Conservation (phyloP, 2,797 vertebrate genomes). For the Orestias chungarensis region DNA sequence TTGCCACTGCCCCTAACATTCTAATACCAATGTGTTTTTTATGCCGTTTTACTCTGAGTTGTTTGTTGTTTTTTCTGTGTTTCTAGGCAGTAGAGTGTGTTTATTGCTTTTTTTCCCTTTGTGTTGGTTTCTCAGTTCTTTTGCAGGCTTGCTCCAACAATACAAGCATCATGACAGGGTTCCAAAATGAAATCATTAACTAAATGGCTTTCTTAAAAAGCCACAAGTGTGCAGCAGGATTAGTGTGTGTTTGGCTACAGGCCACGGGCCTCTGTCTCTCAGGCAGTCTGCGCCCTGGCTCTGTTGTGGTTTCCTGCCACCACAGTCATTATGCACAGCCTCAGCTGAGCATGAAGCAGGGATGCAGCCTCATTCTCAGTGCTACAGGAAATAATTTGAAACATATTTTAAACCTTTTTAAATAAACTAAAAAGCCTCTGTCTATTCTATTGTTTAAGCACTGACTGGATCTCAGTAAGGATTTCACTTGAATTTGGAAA, state of each 20-base stretch:
- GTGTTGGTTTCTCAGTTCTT: slow-evolving; percentile 43
- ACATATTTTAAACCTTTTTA: slow-evolving; percentile 76
- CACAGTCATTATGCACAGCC: slow-evolving; percentile 79
- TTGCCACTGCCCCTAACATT: slow-evolving; percentile 23
- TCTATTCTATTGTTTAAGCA: slow-evolving; percentile 58
- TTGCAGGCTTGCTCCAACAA: slow-evolving; percentile 57
- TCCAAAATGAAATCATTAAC: slow-evolving; percentile 83
- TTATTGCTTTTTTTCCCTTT: slow-evolving; percentile 65
- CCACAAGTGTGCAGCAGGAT: slow-evolving; percentile 77
- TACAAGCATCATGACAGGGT: slow-evolving; percentile 74
- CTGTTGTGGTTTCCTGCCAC: slow-evolving; percentile 84
- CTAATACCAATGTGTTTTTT: slow-evolving; percentile 37
- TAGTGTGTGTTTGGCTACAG: slow-evolving; percentile 75
- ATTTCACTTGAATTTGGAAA: not conserved
- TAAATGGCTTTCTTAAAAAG: slow-evolving; percentile 82
- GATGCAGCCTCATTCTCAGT: slow-evolving; percentile 65
- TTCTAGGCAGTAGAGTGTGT: slow-evolving; percentile 51
- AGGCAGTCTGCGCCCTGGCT: slow-evolving; percentile 74
- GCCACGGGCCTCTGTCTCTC: slow-evolving; percentile 77
- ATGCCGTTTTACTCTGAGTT: slow-evolving; percentile 29
- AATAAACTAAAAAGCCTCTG: slow-evolving; percentile 76
- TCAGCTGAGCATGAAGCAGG: slow-evolving; percentile 64
- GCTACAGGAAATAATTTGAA: slow-evolving; percentile 78
- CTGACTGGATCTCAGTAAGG: slow-evolving; percentile 61
- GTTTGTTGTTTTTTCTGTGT: slow-evolving; percentile 57